These are phyloP conservation scores for Diadophis punctatus DNA, from an alignment of 2,113 vertebrate genomes.

Conservation along the genomic window DNA sequence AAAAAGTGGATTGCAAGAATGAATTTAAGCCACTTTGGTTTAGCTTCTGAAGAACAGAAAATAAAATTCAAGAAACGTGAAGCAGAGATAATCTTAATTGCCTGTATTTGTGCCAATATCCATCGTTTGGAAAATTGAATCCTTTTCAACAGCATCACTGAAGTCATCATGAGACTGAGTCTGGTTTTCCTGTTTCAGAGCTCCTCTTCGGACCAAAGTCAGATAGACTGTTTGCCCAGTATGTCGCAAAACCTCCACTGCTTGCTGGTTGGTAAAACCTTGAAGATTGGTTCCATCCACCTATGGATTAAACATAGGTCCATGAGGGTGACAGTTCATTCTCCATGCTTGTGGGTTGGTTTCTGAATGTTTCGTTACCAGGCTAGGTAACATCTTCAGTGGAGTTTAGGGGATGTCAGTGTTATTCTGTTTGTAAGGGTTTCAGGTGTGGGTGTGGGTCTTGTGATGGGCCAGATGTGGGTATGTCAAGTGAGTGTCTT, in stretches of 20 bases:
- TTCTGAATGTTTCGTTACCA: too few species aligned
- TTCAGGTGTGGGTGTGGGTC: too few species aligned
- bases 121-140: conserved; percentile 58
- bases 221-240: conserved; percentile 88
- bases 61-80: conserved; percentile 19
- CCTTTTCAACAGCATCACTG: conserved; percentile 51
- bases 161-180: conserved; percentile 48
- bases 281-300: conserved; percentile 92
- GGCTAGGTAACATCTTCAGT: too few species aligned
- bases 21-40: background rate
- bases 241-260: conserved; percentile 89
- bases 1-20: background rate
- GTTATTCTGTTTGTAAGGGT: too few species aligned
- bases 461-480: too few species aligned
- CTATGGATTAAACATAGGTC: conserved; percentile 65
- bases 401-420: too few species aligned
- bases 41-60: conserved; percentile 22
- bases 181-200: conserved; percentile 73
- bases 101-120: conserved; percentile 56
- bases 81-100: conserved; percentile 46
- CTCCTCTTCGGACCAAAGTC: conserved; percentile 81
- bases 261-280: conserved; percentile 95
- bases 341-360: too few species aligned
- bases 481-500: too few species aligned
- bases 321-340: background rate